A percentile compares a stretch with the other conserved stretches of the same genome.
Evolutionary conservation across 2,113 vertebrate genomes (phyloP).

Genomic region (Spea multiplicata): DNA sequence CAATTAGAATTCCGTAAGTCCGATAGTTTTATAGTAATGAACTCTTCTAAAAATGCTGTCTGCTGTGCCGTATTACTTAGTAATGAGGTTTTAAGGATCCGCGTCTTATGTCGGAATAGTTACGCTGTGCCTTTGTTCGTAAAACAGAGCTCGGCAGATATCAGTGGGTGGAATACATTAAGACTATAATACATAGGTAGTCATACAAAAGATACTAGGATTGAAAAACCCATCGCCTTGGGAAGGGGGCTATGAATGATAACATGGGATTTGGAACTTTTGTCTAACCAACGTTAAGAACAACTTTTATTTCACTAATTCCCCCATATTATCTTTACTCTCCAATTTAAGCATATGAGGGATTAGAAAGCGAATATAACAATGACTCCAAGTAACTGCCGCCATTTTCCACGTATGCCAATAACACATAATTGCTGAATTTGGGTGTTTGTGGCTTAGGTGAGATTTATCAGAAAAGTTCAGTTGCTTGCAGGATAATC

Average conservation of each 20-base stretch:
- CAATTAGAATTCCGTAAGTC: constrained; percentile 5
- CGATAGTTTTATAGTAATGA: constrained; percentile 18
- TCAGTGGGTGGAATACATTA: constrained; percentile 26
- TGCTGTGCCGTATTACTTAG: constrained; percentile 10
- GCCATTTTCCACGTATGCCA: too few species aligned
- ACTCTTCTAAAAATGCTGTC: not conserved
- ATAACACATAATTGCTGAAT: too few species aligned
- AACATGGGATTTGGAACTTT: not conserved
- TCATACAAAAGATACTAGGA: not conserved
- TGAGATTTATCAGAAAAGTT: too few species aligned
- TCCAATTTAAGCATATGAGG: too few species aligned
- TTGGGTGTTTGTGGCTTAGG: too few species aligned
- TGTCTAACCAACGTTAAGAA: not conserved
- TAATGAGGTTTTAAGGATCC: constrained; percentile 19
- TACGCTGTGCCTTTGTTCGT: constrained; percentile 29
- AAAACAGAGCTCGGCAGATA: constrained; percentile 7
- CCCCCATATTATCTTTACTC: too few species aligned
- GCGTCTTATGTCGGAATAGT: constrained; percentile 5
- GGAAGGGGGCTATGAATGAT: not conserved
- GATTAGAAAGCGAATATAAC: too few species aligned
- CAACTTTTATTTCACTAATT: too few species aligned
- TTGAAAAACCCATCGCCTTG: not conserved
- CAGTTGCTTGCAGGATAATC: too few species aligned
- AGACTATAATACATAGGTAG: constrained; percentile 20
- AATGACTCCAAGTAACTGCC: too few species aligned